Conservation (phyloP, 1,140 invertebrate species). For the Psilanteris sp. region DNA sequence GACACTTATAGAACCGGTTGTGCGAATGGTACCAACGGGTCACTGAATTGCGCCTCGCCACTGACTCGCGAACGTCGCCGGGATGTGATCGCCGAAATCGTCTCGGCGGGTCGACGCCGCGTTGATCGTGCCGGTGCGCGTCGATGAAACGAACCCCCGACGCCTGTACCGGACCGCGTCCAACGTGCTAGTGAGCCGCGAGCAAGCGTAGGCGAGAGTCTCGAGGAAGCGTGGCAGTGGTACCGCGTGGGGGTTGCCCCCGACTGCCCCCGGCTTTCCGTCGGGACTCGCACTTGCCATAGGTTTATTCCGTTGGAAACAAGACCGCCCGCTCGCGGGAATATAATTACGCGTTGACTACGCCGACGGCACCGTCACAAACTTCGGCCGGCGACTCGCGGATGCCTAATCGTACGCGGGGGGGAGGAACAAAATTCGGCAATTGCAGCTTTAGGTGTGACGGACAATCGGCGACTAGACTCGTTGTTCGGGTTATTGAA, state of each 20-base stretch:
- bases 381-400: slow-evolving; percentile 2
- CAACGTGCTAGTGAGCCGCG: slow-evolving; percentile 71
- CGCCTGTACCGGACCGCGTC: slow-evolving; percentile 63
- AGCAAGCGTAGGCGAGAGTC: slow-evolving; percentile 17
- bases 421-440: no score
- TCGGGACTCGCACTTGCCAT: slow-evolving; percentile 19
- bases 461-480: no score
- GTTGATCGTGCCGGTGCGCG: background rate
- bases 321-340: slow-evolving; percentile 7
- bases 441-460: no score
- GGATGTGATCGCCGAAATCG: no score
- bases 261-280: slow-evolving; percentile 27
- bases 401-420: slow-evolving; percentile 11
- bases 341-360: slow-evolving; percentile 36
- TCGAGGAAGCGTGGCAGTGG: slow-evolving; percentile 42
- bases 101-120: background rate
- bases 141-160: slow-evolving; percentile 1
- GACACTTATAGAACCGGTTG: slow-evolving; percentile 35
- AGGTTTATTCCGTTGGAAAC: slow-evolving; percentile 37
- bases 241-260: slow-evolving; percentile 43
- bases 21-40: slow-evolving; percentile 21
- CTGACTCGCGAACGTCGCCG: no score
- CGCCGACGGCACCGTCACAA: slow-evolving; percentile 7
- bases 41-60: no score
- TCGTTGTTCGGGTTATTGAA: no score